Base-by-base conservation (phyloP, 2,113 vertebrate genomes). In the Chaenogobius annularis region DNA sequence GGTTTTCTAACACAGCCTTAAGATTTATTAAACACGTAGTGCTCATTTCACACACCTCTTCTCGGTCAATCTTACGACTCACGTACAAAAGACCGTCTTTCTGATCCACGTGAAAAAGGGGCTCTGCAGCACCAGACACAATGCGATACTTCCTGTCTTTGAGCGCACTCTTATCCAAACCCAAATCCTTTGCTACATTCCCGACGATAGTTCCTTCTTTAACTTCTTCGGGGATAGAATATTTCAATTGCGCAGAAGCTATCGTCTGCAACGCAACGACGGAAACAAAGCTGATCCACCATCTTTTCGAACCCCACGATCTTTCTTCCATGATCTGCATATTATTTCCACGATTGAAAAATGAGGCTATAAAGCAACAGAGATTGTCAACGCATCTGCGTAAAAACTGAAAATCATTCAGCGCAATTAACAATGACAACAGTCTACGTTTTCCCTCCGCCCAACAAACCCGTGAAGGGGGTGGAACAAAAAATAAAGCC, bases 181-280 rank as follows among this genome's bases (percentile, higher is more conserved):
- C 91, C 54, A 96, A 73, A 74, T 95, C 94, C 56, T 93, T 92
- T 11, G 92, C 92, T 20, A 94, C 83, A 70, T 93, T 94, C 66
- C 94, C 94, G n/a, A 95, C 88, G 52, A 93, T 69, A 69, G 72
- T 81, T 59, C 93, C 93, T 67, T 82, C 86, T 71, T 90, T 86
- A 1, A 87, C 81, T 54, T 91, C 87, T 54, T 92, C 90, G 7
- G 64, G 74, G 69, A 85, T 79, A 7, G 87, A 85, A n/a, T 91
- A 92, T 82, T 83, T 83, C 56, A 90, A 68, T 17, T 92, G 89
- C 19, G 78, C 85, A 5, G 58, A 81, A 74, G 70, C 69, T 15
- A 31, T 31, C 4, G 26, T 31, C 26, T 4, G 26, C 26, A 31
- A 31, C 26, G 26, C 26, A 4, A 1, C 26, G 26, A 31, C 4